Conservation (phyloP, 2,888 invertebrate species). For the Troglohyphantes excavatus region DNA sequence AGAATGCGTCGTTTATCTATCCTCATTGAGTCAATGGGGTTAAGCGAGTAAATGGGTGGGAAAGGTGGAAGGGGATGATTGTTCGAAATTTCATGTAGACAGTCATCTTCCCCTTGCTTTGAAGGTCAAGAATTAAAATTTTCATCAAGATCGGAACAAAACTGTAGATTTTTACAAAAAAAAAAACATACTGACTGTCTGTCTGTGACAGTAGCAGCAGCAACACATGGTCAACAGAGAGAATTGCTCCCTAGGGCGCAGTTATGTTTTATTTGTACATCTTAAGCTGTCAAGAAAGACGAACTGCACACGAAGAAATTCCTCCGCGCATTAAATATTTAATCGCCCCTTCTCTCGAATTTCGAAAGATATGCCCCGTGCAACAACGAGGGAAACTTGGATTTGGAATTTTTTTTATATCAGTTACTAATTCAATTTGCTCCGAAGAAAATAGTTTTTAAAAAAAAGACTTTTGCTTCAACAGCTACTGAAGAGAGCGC, state of each 20-base stretch:
- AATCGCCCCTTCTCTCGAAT: not conserved
- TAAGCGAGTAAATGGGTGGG: too few relatives aligned
- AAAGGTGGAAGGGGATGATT: too few relatives aligned
- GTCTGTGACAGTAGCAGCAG: too few relatives aligned
- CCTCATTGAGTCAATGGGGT: too few relatives aligned
- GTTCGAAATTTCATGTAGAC: too few relatives aligned
- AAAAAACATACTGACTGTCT: too few relatives aligned
- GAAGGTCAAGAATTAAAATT: too few relatives aligned
- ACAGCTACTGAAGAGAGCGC: not conserved
- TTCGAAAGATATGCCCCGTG: not conserved
- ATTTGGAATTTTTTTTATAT: not conserved
- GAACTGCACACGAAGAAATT: not conserved
- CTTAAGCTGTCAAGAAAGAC: slow-evolving; percentile 13
- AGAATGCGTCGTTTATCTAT: too few relatives aligned
- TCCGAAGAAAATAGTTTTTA: not conserved
- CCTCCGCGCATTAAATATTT: not conserved
- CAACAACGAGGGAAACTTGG: not conserved
- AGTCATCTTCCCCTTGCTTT: too few relatives aligned
- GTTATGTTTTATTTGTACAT: slow-evolving; percentile 30
- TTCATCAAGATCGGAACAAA: too few relatives aligned
- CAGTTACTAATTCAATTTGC: not conserved
- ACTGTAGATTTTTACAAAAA: too few relatives aligned
- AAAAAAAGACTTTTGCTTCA: not conserved
- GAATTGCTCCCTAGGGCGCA: slow-evolving; percentile 34
- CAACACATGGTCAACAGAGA: not conserved